Evolutionary conservation across 2,113 vertebrate species (phyloP).

Genomic region (Neolamprologus brichardi): DNA sequence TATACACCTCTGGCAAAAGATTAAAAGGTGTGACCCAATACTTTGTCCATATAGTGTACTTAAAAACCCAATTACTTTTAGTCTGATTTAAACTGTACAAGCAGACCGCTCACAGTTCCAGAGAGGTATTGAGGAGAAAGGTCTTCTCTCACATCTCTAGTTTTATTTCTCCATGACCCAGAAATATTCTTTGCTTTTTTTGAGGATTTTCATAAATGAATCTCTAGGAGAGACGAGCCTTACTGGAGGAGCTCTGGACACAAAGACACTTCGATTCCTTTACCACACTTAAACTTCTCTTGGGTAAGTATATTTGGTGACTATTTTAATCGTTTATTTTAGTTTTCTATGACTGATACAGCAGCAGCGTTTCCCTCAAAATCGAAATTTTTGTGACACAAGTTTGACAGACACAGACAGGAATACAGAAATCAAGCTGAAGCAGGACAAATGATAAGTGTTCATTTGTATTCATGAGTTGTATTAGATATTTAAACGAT

Average conservation of each 20-base stretch:
- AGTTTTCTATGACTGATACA: neutral
- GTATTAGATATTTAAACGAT: neutral
- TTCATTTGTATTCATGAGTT: neutral
- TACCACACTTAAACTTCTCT: neutral
- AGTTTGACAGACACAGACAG: neutral
- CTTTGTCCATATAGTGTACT: neutral
- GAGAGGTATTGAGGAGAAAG: neutral
- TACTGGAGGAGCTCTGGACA: neutral
- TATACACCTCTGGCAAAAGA: neutral
- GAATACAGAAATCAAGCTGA: neutral
- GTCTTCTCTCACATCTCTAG: neutral
- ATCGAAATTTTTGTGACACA: rapidly evolving
- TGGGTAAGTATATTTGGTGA: neutral
- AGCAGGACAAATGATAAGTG: neutral
- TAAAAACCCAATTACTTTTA: neutral
- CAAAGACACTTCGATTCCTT: neutral
- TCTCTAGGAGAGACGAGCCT: neutral
- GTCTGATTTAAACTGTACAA: neutral
- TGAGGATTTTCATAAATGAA: neutral
- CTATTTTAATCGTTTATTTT: rapidly evolving
- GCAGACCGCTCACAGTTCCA: neutral
- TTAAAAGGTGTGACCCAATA: neutral
- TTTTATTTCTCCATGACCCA: neutral
- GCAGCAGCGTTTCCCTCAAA: neutral
- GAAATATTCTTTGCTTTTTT: neutral